Conservation (phyloP, 2,797 vertebrate species). For the Clarias platycephalus region DNA sequence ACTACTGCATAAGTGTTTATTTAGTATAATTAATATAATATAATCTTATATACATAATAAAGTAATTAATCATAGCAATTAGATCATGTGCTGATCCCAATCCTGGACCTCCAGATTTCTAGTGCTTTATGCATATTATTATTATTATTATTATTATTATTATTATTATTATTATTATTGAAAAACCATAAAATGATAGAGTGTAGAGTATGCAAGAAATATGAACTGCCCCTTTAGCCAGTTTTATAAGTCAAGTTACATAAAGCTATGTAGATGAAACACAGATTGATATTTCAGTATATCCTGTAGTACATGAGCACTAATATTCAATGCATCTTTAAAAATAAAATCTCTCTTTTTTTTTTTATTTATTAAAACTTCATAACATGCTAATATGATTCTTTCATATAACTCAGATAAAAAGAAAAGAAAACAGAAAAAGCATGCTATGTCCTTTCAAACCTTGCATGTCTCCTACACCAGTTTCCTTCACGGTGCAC, state of each 20-base stretch:
- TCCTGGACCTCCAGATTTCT: neutral
- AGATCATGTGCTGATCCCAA: neutral
- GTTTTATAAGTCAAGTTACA: neutral
- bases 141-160: too few relatives aligned
- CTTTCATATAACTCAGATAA: neutral
- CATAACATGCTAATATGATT: neutral
- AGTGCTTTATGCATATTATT: neutral
- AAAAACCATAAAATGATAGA: neutral
- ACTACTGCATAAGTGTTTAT: neutral
- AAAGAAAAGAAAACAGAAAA: too few relatives aligned
- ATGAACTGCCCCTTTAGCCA: neutral
- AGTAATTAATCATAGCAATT: neutral
- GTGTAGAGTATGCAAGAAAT: neutral
- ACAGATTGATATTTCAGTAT: neutral
- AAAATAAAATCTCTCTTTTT: neutral
- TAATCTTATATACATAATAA: neutral
- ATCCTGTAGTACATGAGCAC: neutral
- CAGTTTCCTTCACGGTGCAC: neutral
- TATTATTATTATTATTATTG: too few relatives aligned
- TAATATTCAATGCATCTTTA: neutral
- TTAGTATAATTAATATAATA: neutral
- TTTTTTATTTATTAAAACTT: too few relatives aligned
- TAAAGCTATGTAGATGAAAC: neutral
- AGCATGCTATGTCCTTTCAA: neutral
- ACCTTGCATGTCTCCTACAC: neutral